Conservation (phyloP, 1,140 invertebrate species). For the Ladona fulva region DNA sequence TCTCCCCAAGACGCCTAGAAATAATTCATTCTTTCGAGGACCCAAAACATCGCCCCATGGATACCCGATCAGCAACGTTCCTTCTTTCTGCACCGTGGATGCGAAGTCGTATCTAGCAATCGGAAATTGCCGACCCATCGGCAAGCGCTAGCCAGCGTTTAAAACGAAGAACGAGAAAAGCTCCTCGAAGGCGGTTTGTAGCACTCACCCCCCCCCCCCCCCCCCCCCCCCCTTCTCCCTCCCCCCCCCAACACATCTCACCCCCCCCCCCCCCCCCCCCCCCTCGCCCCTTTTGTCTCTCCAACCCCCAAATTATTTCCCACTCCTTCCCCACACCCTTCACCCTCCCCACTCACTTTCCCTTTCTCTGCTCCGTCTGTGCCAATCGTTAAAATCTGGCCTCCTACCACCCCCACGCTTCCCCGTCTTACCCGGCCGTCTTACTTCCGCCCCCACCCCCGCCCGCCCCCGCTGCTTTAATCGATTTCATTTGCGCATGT, state of each 20-base stretch:
- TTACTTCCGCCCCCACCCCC: not conserved
- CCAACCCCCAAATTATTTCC: constrained; percentile 4
- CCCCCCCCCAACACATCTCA: not conserved
- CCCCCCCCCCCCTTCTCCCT: not conserved
- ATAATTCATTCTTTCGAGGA: no score
- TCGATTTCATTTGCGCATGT: constrained; percentile 9
- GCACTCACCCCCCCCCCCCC: not conserved
- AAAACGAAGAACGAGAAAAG: no score
- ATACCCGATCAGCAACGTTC: no score
- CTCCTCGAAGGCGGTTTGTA: no score
- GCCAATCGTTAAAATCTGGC: constrained; percentile 8
- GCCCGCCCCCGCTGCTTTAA: not conserved
- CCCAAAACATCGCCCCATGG: no score
- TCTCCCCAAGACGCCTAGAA: no score
- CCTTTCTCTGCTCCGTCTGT: not conserved
- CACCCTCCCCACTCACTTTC: not conserved
- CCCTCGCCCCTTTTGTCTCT: not conserved
- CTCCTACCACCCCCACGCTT: not conserved
- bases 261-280: not conserved
- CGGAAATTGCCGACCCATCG: no score
- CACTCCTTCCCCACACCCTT: not conserved
- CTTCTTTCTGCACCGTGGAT: no score
- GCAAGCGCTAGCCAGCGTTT: no score
- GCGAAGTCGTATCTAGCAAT: no score
- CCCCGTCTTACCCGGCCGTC: not conserved